Percentiles rank a stretch among this genome's conserved stretches.
phyloP scores from a whole-genome alignment of 2,113 vertebrate genomes.

The Morphnarchus princeps region DNA sequence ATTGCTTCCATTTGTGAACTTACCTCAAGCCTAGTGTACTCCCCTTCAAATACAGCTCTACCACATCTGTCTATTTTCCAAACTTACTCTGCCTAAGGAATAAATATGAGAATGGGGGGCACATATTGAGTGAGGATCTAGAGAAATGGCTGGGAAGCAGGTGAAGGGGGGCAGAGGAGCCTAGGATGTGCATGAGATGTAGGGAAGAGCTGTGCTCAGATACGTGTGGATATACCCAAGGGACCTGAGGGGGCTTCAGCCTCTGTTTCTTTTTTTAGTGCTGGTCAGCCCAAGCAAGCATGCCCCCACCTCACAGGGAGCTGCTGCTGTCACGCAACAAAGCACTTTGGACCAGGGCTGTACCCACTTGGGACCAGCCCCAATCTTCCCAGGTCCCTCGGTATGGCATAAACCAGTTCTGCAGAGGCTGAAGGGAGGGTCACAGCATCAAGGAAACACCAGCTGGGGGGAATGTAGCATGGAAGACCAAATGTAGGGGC shows the following conservation, averaged over 20 bases:
- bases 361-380: background rate
- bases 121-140: background rate
- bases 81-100: background rate
- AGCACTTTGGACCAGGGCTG: background rate
- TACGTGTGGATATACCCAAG: background rate
- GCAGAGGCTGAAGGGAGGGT: background rate
- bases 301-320: background rate
- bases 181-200: background rate
- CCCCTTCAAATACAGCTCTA: background rate
- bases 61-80: background rate
- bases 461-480: background rate
- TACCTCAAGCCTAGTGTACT: background rate
- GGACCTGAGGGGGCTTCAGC: background rate
- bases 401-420: background rate
- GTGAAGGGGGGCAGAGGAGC: background rate
- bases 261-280: fast-evolving
- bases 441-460: background rate
- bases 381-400: background rate
- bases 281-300: background rate
- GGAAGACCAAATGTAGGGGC: background rate
- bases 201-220: background rate
- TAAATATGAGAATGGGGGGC: background rate
- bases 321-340: background rate
- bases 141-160: background rate
- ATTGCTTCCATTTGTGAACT: background rate